These are phyloP conservation scores for Argyresthia albistria DNA, from an alignment of 2,888 invertebrate species.

Conservation along the genomic window DNA sequence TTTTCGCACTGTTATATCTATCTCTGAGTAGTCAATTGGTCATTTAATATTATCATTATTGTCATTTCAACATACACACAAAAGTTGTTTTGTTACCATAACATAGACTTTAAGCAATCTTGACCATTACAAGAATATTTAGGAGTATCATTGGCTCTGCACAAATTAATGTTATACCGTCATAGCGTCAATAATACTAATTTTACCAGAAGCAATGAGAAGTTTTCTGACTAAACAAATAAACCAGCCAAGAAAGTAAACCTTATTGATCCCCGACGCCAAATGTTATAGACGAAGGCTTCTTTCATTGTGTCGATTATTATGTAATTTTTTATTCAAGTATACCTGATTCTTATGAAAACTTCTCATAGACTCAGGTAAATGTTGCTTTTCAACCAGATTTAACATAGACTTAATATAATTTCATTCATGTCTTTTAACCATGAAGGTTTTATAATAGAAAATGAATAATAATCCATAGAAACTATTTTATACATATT, in stretches of 20 bases:
- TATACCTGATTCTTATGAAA: neutral
- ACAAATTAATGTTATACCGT: constrained; percentile 2
- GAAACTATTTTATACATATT: neutral
- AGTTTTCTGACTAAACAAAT: too few species aligned
- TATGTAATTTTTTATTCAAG: neutral
- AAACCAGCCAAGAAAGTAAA: too few species aligned
- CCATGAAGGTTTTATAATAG: neutral
- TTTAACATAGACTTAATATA: too few species aligned
- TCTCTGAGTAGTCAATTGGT: constrained; percentile 45
- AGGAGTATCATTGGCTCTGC: neutral
- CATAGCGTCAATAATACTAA: neutral
- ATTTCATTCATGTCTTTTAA: too few species aligned
- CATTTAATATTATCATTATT: constrained; percentile 28
- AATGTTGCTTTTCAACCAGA: neutral
- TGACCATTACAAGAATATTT: neutral
- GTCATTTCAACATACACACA: constrained; percentile 16
- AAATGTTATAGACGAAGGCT: too few species aligned
- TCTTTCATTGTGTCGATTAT: too few species aligned
- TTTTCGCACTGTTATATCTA: constrained; percentile 68
- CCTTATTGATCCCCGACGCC: too few species aligned
- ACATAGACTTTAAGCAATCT: neutral
- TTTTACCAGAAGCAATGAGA: too few species aligned
- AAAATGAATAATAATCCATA: neutral
- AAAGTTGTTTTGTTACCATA: neutral
- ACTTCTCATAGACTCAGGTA: neutral